Evolutionary conservation across 2,113 vertebrate genomes (phyloP).

Genomic region (Stercorarius parasiticus): DNA sequence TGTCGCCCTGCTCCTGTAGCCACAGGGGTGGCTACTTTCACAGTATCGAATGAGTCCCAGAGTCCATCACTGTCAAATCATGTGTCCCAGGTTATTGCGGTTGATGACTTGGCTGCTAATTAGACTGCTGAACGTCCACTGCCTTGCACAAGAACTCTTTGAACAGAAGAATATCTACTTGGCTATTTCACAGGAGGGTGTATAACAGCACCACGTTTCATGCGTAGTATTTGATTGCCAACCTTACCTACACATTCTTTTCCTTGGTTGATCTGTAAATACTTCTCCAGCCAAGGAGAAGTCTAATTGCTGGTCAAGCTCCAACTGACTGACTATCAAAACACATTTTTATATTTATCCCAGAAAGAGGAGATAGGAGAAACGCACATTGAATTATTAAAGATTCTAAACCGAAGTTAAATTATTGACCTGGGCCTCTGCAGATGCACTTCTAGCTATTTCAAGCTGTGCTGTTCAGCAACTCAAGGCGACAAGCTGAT

Average conservation of each 20-base stretch:
- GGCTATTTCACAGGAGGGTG: neutral
- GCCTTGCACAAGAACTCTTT: neutral
- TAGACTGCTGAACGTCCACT: neutral
- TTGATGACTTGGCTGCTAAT: neutral
- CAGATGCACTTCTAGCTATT: constrained; percentile 17
- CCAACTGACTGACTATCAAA: neutral
- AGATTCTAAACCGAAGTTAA: neutral
- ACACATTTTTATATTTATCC: neutral
- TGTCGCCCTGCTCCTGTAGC: neutral
- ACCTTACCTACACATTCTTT: neutral
- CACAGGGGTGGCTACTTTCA: neutral
- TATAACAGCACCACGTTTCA: neutral
- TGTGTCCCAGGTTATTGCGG: neutral
- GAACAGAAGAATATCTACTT: neutral
- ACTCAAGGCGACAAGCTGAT: neutral
- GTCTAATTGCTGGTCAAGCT: neutral
- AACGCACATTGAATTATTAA: neutral
- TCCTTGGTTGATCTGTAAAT: neutral
- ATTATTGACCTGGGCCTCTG: constrained; percentile 14
- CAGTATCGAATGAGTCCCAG: neutral
- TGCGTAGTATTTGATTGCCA: neutral
- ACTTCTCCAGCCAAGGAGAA: neutral
- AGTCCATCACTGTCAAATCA: neutral
- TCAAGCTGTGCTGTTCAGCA: constrained; percentile 2
- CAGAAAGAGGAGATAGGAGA: neutral